Conservation (phyloP, 2,113 vertebrate species). For the Bufo bufo region DNA sequence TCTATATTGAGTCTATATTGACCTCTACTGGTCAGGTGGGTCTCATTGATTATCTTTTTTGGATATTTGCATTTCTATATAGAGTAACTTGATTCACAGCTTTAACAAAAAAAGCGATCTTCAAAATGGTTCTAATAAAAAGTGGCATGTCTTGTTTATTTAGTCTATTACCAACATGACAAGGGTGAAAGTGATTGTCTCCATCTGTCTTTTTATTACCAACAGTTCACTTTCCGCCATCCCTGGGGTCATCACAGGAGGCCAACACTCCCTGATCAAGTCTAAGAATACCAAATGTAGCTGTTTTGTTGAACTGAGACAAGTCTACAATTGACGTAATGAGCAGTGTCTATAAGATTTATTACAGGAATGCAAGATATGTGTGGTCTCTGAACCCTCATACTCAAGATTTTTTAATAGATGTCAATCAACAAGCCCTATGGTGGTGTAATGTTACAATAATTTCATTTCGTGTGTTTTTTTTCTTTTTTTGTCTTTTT, state of each 20-base stretch:
- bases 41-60: background rate
- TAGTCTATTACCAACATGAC: background rate
- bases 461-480: too few species aligned
- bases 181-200: background rate
- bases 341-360: background rate
- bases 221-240: background rate
- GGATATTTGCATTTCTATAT: background rate
- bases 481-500: too few species aligned
- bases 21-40: background rate
- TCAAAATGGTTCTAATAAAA: background rate
- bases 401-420: too few species aligned
- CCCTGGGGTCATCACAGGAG: conserved; percentile 8
- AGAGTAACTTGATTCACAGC: background rate
- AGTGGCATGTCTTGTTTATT: background rate
- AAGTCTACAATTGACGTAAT: background rate
- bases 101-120: background rate
- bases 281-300: background rate
- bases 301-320: background rate
- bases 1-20: too few species aligned
- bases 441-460: too few species aligned
- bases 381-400: background rate
- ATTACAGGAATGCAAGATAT: background rate
- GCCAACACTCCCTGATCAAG: background rate
- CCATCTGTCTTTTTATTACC: background rate
- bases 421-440: too few species aligned